Percentiles rank a stretch among this genome's conserved stretches.
phyloP scores from a whole-genome alignment of 2,113 vertebrate species.

The Laticauda laticaudata region DNA sequence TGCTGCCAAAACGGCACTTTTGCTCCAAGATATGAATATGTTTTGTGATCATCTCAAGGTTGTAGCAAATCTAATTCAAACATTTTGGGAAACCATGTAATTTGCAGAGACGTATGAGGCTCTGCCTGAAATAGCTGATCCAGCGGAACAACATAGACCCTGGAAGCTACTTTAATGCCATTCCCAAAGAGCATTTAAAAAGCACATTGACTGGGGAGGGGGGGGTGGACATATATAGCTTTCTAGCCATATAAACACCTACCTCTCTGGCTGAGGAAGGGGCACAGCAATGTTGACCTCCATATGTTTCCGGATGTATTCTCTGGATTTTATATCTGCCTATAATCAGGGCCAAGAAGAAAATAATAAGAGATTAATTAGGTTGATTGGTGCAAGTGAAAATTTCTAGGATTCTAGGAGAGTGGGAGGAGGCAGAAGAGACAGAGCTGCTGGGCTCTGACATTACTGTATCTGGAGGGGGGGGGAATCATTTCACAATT shows the following conservation, averaged over 20 bases:
- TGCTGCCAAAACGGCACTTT: conserved; percentile 31
- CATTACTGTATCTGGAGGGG: neutral
- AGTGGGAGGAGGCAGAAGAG: neutral
- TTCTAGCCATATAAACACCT: conserved; percentile 45
- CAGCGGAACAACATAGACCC: conserved; percentile 12
- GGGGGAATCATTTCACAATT: neutral
- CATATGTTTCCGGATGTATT: conserved; percentile 76
- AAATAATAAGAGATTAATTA: accelerated
- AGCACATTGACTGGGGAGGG: conserved; percentile 23
- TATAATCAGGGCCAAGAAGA: conserved; percentile 47
- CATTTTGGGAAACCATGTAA: accelerated
- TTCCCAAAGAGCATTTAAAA: conserved; percentile 52
- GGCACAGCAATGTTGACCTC: neutral
- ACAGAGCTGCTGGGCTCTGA: neutral
- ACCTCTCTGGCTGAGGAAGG: conserved; percentile 41
- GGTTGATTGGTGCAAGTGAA: neutral
- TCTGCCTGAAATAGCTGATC: neutral
- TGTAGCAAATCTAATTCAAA: neutral
- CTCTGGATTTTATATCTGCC: conserved; percentile 87
- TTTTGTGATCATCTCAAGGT: conserved; percentile 31
- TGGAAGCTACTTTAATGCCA: conserved; percentile 59
- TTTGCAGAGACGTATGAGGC: neutral
- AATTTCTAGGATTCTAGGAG: neutral
- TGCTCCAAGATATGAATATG: conserved; percentile 42
- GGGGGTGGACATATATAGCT: neutral